phyloP scores from a whole-genome alignment of 2,113 vertebrate genomes.

The Xenus cinereus region DNA sequence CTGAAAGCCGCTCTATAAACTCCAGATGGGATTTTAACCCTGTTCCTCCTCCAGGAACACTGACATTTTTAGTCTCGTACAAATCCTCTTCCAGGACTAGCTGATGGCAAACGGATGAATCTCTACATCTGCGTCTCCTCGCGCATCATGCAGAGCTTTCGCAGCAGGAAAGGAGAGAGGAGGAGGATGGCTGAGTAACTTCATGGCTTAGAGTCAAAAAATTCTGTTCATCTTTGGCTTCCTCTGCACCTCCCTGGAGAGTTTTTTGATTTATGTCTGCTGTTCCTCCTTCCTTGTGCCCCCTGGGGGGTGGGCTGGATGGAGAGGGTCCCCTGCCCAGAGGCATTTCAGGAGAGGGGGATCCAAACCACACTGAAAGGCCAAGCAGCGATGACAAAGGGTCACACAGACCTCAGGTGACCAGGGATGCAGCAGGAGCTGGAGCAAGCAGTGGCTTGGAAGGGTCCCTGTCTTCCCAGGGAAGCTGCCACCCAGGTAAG shows the following conservation, averaged over 20 bases:
- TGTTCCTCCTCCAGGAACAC: background rate
- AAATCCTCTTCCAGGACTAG: background rate
- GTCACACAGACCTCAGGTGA: background rate
- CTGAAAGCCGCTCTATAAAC: background rate
- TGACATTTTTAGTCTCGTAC: background rate
- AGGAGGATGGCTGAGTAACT: background rate
- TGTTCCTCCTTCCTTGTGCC: background rate
- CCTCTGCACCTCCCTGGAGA: background rate
- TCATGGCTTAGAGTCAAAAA: background rate
- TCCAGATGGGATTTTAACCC: background rate
- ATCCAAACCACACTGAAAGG: background rate
- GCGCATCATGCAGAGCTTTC: background rate
- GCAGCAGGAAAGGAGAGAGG: background rate
- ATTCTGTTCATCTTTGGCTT: background rate
- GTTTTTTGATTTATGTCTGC: background rate
- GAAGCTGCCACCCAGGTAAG: background rate
- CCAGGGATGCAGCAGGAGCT: background rate
- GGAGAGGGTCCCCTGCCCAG: background rate
- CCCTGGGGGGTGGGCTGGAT: background rate
- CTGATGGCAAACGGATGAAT: background rate
- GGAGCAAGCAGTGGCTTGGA: background rate
- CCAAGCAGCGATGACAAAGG: background rate
- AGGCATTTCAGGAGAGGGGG: background rate
- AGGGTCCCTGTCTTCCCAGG: fast-evolving
- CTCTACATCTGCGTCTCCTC: background rate